Percentiles rank a stretch among this genome's conserved stretches.
Conservation (phyloP, 1,140 invertebrate genomes). For the Teleogryllus occipitalis region DNA sequence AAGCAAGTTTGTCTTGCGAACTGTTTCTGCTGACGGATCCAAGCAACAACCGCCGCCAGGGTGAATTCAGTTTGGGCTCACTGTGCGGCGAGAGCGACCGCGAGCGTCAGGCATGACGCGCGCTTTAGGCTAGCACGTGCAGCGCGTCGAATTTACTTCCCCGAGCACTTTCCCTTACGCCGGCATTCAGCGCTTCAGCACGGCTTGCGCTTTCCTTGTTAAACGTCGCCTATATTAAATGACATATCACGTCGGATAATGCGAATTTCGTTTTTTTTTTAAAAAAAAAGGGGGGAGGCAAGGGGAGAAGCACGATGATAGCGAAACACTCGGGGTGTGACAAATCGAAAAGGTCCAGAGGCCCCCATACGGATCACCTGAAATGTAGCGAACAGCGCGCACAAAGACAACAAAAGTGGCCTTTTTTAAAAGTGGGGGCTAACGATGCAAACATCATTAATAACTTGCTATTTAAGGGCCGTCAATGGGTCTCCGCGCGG, state of each 20-base stretch:
- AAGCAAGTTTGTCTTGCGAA: no score
- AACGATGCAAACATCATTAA: slow-evolving; percentile 5
- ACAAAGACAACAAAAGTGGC: not conserved
- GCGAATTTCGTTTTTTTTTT: not conserved
- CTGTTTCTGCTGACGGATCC: no score
- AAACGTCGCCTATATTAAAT: slow-evolving; percentile 5
- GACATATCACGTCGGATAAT: not conserved
- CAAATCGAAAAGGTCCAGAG: not conserved
- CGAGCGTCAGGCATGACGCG: no score
- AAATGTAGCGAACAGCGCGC: not conserved
- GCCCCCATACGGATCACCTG: not conserved
- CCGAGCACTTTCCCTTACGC: no score
- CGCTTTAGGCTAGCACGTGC: no score
- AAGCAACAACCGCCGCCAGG: no score
- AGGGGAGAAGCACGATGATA: not conserved
- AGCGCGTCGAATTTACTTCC: no score
- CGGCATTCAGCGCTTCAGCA: no score
- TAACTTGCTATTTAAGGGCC: not conserved
- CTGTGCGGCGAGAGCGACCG: no score
- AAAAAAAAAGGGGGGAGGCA: not conserved
- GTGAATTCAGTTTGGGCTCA: no score
- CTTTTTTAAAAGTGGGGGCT: not conserved
- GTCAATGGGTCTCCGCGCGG: not conserved
- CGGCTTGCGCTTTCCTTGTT: not conserved
- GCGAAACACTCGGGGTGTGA: not conserved